These are phyloP conservation scores for Tinea semifulvella DNA, from an alignment of 2,888 invertebrate genomes.

Conservation along the genomic window DNA sequence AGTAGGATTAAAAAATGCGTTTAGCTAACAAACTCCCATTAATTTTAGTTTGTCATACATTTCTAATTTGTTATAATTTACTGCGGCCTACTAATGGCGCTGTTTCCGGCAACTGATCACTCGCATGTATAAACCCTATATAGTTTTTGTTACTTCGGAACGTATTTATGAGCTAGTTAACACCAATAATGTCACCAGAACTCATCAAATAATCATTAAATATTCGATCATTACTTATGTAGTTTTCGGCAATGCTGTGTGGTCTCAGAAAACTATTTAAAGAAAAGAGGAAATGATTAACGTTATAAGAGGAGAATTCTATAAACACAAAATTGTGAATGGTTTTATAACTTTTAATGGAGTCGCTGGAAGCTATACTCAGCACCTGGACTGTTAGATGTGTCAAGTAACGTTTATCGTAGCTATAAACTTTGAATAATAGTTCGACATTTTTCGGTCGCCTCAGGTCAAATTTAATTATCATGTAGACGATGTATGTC, in stretches of 20 bases:
- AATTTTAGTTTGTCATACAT: constrained; percentile 61
- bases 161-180: constrained; percentile 57
- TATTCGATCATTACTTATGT: constrained; percentile 8
- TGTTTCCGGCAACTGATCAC: constrained; percentile 55
- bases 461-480: constrained; percentile 62
- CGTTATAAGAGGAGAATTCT: constrained; percentile 3
- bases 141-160: constrained; percentile 34
- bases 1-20: constrained; percentile 42
- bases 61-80: constrained; percentile 61
- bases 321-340: constrained; percentile 15
- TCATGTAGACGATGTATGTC: constrained; percentile 49
- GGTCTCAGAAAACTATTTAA: constrained; percentile 8
- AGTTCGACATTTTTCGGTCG: constrained; percentile 39
- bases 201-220: constrained; percentile 33
- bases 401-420: constrained; percentile 48
- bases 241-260: background rate
- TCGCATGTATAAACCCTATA: constrained; percentile 40
- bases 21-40: constrained; percentile 41
- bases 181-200: constrained; percentile 38
- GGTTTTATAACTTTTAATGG: constrained; percentile 36
- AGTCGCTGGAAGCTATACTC: constrained; percentile 23
- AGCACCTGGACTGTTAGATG: constrained; percentile 42
- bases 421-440: constrained; percentile 46
- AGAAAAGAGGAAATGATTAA: constrained; percentile 10
- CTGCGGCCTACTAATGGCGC: constrained; percentile 47